Percentiles rank a stretch among this genome's conserved stretches.
Conservation (phyloP, 1,140 invertebrate genomes). For the Ostrea denselamellosa region DNA sequence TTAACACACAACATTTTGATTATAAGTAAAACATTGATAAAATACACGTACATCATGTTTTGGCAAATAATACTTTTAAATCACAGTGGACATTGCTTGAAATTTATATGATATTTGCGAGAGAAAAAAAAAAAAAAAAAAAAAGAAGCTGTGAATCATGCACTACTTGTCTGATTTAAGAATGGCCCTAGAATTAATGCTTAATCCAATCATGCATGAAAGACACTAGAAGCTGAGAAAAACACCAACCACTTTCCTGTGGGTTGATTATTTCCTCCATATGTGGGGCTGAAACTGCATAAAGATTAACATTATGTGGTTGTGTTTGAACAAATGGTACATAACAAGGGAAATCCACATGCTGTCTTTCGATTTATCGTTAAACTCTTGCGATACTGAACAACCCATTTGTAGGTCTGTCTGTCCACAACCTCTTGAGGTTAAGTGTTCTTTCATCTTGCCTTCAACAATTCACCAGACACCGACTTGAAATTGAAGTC, state of each 20-base stretch:
- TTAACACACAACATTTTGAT: not conserved
- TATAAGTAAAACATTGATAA: not conserved
- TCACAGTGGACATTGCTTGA: too few species aligned
- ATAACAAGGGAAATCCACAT: not conserved
- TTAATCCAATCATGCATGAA: not conserved
- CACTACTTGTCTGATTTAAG: not conserved
- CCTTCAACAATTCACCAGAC: too few species aligned
- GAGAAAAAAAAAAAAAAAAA: not conserved
- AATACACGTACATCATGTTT: not conserved
- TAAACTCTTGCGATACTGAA: too few species aligned
- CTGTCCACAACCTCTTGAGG: not conserved
- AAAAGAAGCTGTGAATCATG: not conserved
- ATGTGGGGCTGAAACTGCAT: constrained; percentile 15
- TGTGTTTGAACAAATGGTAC: not conserved
- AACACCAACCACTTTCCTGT: constrained; percentile 18
- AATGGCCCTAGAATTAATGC: not conserved
- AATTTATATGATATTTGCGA: not conserved
- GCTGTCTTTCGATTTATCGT: too few species aligned
- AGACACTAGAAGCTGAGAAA: not conserved
- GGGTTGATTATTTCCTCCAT: not conserved
- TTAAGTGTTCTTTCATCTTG: too few species aligned
- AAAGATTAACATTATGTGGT: not conserved
- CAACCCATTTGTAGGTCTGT: too few species aligned
- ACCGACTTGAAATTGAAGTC: too few species aligned
- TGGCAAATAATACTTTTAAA: too few species aligned